phyloP scores from a whole-genome alignment of 1,140 invertebrate species.

The Armadillidium nasatum region DNA sequence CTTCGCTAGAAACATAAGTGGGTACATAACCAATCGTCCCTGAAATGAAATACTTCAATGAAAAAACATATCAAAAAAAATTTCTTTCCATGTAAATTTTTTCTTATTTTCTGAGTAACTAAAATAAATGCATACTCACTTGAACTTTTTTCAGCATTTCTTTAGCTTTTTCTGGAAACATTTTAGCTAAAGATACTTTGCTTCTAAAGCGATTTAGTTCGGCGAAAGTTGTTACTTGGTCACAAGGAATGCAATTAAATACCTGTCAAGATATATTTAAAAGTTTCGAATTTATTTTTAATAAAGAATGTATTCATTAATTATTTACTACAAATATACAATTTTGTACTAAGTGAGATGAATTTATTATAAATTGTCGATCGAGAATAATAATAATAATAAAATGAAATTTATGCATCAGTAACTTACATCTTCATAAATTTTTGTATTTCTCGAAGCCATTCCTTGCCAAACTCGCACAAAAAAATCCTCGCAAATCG shows the following conservation, averaged over 20 bases:
- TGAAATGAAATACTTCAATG: not conserved
- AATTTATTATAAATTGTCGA: not conserved
- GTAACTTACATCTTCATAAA: slow-evolving; percentile 71
- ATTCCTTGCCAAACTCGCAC: slow-evolving; percentile 70
- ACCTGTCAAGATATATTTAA: not conserved
- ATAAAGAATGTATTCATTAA: not conserved
- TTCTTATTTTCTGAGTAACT: not conserved
- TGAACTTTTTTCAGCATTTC: slow-evolving; percentile 11
- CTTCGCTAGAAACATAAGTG: slow-evolving; percentile 11
- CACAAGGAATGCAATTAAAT: slow-evolving; percentile 20
- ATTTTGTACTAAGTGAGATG: not conserved
- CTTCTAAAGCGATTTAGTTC: not conserved
- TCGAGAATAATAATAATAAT: not conserved
- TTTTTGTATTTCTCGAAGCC: slow-evolving; percentile 72
- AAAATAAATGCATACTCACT: not conserved
- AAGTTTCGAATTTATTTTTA: not conserved
- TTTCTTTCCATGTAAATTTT: not conserved
- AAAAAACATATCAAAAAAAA: not conserved
- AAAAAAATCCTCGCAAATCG: slow-evolving; percentile 70
- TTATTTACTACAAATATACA: not conserved
- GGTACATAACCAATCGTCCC: slow-evolving; percentile 25
- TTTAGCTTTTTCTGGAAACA: not conserved
- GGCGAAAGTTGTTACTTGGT: slow-evolving; percentile 13
- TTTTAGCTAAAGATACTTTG: slow-evolving; percentile 10
- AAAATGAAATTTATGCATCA: not conserved